Evolutionary conservation across 2,797 vertebrate species (phyloP), one percentile per base, ranked within the genome.

Genomic region (Dendrocincla tyrannina): DNA sequence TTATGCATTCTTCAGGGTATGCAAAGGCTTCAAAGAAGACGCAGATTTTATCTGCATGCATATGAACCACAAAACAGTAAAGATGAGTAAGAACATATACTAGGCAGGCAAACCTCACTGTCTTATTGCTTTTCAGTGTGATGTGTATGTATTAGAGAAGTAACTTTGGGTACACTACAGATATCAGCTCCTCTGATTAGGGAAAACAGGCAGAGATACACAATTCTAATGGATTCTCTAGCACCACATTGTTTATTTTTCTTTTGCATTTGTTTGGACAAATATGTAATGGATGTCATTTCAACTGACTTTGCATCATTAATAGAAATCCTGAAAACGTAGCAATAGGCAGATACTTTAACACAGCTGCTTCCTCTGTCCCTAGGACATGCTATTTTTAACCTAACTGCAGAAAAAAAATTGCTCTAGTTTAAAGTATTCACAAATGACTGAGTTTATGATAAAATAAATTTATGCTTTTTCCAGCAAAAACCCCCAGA

Each of bases 381-480:
- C 93, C 77, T 62, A 96, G 93, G 93, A 93, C 84, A 91, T 85
- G 52, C 78, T 96, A 91, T 94, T 97, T 97, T 97, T 93, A 97
- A 89, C 42, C 7, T 24, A 76, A 88, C 66, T 52, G 74, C 50
- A 91, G 62, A 74, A 92, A 94, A 94, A 95, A 93, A 92, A 67
- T 16, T 76, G 91, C 67, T 96, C 85, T 74, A 63, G 75, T 93
- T 97, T 52, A 32, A 86, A 89, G 68, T 64, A 93, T 91, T 95
- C 91, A 95, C 92, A 96, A 89, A 56, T 91, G 93, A 88, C 92
- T 91, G 77, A 79, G 56, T 82, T 94, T 91, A 56, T 49, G 35
- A 56, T 69, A 83, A 92, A 94, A 91, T 69, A 90, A 39, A 76
- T 90, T 33, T 88, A 77, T 89, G 75, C 46, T 64, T 94, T 96